Base-by-base conservation (phyloP, 2,797 vertebrate species). In the Dendrocincla fuliginosa region DNA sequence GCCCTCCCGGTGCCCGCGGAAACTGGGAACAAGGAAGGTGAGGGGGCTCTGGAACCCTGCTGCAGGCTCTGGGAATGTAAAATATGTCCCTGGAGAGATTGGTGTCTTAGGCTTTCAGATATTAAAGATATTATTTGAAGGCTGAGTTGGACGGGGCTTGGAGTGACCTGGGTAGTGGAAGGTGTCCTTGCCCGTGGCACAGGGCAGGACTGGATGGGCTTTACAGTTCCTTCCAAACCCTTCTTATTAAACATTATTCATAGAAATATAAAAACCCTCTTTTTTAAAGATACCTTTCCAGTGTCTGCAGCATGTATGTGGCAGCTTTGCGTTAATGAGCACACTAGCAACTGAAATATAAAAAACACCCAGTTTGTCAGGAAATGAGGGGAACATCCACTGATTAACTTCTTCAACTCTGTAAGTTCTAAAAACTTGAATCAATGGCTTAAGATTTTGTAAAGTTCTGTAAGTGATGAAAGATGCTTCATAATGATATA, bases 21-120 rank as follows among this genome's bases (percentile, higher is more conserved):
- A 93, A 99, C 99, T 0, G 99, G 99, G 64, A 99, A 98, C 98
- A 99, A 99, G 97, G 99, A 99, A 98, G 99, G 99, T 99, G 92
- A 98, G 98, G 96, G 60, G 77, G 87, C 32, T 24, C 37, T 0
- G 19, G 25, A 24, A 13, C 71, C 77, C 47, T 87, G 2, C 52
- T 78, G 18, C 42, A 9, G 0, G 19, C 33, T 33, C 0, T 44
- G 67, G 60, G 30, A 77, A 16, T 65, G 7, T 35, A 20, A 30
- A 46, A n/a, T 23, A 9, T 2, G 11, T 50, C 16, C 7, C 4
- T 0, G 23, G 33, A 3, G 22, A 18, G 42, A 16, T 7, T 7
- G 41, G 16, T 57, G 15, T 12, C 55, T 76, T 61, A 33, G 52
- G 9, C 63, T 68, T n/a, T 61, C 75, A 82, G 57, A 3, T 50